Conservation (phyloP, 2,797 vertebrate genomes). For the Sebastes trivittatus region DNA sequence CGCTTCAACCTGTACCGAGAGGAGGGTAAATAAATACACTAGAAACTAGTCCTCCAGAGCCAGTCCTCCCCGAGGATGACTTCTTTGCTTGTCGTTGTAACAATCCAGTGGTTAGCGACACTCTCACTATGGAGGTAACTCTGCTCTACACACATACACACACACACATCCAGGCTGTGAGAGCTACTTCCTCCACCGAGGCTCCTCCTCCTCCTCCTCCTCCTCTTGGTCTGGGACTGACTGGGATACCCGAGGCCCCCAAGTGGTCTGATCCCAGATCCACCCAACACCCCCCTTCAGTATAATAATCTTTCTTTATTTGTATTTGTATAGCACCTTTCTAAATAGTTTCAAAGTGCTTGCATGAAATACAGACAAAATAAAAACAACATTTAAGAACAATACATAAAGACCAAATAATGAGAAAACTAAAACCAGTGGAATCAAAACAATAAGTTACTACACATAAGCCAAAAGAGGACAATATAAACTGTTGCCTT, state of each 20-base stretch:
- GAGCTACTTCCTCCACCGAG: constrained; percentile 82
- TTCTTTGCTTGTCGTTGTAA: background rate
- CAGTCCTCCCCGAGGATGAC: background rate
- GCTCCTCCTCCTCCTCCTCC: constrained; percentile 76
- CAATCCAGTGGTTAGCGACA: constrained; percentile 65
- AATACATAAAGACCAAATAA: no score
- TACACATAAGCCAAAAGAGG: no score
- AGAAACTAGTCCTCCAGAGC: background rate
- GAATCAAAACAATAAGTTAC: no score
- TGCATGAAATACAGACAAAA: no score
- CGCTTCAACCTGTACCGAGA: constrained; percentile 52
- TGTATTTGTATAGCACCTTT: no score
- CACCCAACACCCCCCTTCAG: background rate
- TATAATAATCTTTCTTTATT: no score
- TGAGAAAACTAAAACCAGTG: no score
- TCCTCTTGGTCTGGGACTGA: constrained; percentile 65
- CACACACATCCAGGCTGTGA: constrained; percentile 64
- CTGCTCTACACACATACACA: constrained; percentile 27
- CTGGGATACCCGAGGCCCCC: no score
- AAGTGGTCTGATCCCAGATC: background rate
- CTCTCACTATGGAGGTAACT: constrained; percentile 63
- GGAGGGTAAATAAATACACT: background rate
- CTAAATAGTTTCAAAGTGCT: no score
- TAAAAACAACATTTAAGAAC: no score
- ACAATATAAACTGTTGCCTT: no score